Base-by-base conservation (phyloP, 1,140 invertebrate species). In the Cataglyphis hispanica region DNA sequence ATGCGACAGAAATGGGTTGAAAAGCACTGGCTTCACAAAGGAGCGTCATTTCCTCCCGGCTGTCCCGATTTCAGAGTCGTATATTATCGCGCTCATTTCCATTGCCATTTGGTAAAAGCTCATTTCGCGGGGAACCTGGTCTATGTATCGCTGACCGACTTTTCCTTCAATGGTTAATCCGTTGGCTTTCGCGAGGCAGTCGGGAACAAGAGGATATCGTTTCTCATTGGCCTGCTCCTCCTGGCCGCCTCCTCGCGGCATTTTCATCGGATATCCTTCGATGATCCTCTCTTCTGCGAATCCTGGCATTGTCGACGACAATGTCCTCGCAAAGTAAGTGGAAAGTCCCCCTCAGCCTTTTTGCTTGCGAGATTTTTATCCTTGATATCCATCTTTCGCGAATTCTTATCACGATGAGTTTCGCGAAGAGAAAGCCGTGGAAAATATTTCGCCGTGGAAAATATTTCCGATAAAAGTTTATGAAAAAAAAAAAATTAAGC, bases 81-180 rank as follows among this genome's bases (percentile, higher is more conserved):
- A 56, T 56, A 56, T 56, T 50, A 7, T 22, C 40, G n/a, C 46
- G 6, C 64, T 72, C 27, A 25, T 84, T 74, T 74, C 60, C 88
- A 69, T 87, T 53, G 84, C 6, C 87, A 25, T 16, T 60, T 60
- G 53, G 63, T 69, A 86, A 77, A 88, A 88, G 83, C 74, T 80
- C 78, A 74, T 81, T 81, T 58, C 19, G 40, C 37, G 43, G 63
- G 58, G 66, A 85, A 56, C 56, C 64, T 11, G 13, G 16, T 40
- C 40, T 60, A 31, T 37, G 69, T 72, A 81, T 83, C 80, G 88
- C 84, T 90, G 90, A 90, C 90, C 90, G 90, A 91, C 84, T 91
- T 91, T 89, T 70, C 80, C 50, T 53, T 87, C 80, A 89, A 91
- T 90, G 87, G 80, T 74, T 84, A 81, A 91, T 91, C 88, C 86